A percentile compares a stretch with the other conserved stretches of the same genome.
These are phyloP conservation scores for Caenorhabditis inopinata DNA, from an alignment of 1,140 invertebrate genomes.

Conservation along the genomic window DNA sequence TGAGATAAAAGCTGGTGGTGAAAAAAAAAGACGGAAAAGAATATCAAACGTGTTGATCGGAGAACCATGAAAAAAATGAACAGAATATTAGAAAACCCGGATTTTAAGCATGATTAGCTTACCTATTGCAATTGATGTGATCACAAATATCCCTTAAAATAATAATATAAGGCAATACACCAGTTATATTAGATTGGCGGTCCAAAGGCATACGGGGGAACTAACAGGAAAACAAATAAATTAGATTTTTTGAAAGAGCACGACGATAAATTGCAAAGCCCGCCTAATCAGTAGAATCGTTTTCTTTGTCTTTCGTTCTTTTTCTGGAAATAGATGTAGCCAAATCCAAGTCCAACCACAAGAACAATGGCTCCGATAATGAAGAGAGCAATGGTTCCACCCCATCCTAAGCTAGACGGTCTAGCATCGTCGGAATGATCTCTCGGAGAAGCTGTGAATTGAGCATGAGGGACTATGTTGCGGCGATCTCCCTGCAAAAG, in stretches of 20 bases:
- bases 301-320: conserved; percentile 57
- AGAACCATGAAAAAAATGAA: too few species aligned
- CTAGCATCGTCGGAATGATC: conserved; percentile 58
- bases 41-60: too few species aligned
- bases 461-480: conserved; percentile 57
- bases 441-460: conserved; percentile 61
- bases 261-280: too few species aligned
- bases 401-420: conserved; percentile 63
- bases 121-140: conserved; percentile 1
- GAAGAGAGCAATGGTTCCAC: conserved; percentile 58
- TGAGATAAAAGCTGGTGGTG: neutral
- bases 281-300: conserved; percentile 62
- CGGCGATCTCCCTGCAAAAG: conserved; percentile 48
- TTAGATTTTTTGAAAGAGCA: too few species aligned
- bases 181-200: neutral
- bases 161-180: neutral
- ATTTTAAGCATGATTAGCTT: neutral
- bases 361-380: conserved; percentile 61
- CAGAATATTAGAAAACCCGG: neutral
- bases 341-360: conserved; percentile 58
- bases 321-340: conserved; percentile 58
- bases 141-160: neutral
- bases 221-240: too few species aligned
- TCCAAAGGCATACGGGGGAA: too few species aligned
- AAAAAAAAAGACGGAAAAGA: neutral